These are phyloP conservation scores for Nasalis larvatus DNA, from an alignment of 2,113 vertebrate species.

Conservation along the genomic window DNA sequence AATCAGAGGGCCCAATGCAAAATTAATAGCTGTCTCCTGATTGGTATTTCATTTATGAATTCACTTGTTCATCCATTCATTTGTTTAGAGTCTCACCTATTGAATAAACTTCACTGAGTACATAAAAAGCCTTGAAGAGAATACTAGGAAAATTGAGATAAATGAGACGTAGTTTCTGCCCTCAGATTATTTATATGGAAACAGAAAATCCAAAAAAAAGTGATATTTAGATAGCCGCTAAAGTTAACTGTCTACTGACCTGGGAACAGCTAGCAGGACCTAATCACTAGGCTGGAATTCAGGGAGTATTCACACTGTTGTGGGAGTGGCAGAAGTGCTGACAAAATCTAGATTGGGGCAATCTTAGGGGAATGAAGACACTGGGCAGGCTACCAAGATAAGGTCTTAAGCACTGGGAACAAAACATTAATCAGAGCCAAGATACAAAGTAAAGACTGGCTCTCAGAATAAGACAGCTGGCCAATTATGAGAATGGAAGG, in stretches of 20 bases:
- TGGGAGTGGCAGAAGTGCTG: not conserved
- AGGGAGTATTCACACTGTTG: not conserved
- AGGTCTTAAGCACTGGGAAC: constrained; percentile 45
- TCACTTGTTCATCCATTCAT: not conserved
- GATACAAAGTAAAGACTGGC: constrained; percentile 54
- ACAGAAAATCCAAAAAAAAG: not conserved
- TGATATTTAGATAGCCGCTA: not conserved
- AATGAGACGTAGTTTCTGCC: not conserved
- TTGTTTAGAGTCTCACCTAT: not conserved
- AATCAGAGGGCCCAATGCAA: not conserved
- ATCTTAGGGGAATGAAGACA: not conserved
- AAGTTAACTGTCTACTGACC: not conserved
- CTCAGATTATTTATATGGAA: not conserved
- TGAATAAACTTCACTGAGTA: not conserved
- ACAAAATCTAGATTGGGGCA: constrained; percentile 32
- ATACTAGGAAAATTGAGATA: not conserved
- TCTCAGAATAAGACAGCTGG: constrained; percentile 53
- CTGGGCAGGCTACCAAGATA: constrained; percentile 40
- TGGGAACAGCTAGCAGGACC: not conserved
- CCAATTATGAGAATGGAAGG: constrained; percentile 55
- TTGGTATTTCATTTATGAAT: constrained; percentile 2
- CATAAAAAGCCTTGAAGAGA: not conserved
- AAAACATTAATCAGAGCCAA: constrained; percentile 63
- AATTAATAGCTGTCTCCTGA: not conserved
- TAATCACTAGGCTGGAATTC: not conserved